Percentiles rank a stretch among this genome's conserved stretches.
Conservation (phyloP, 2,113 vertebrate genomes). For the Vulpes lagopus region DNA sequence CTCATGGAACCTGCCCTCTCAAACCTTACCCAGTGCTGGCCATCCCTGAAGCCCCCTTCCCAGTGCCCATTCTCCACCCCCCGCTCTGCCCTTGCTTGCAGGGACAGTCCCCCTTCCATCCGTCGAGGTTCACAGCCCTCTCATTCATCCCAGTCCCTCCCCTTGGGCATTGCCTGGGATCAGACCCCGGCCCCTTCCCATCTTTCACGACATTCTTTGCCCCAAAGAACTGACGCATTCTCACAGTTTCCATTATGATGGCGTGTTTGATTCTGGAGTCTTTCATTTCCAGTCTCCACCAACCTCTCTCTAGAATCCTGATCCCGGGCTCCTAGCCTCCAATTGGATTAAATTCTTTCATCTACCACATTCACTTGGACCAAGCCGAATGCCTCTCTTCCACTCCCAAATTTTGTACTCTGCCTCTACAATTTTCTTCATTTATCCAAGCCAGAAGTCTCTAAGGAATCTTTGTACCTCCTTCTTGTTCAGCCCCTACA, state of each 20-base stretch:
- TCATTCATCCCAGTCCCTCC: neutral
- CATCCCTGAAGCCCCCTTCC: neutral
- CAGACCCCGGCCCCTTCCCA: neutral
- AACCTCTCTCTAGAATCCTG: neutral
- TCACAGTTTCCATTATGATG: neutral
- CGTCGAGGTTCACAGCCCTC: neutral
- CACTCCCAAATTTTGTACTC: neutral
- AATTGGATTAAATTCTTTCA: neutral
- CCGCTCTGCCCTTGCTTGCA: neutral
- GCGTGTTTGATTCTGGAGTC: neutral
- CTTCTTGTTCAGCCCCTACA: neutral
- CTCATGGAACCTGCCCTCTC: neutral
- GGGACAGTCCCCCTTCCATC: neutral
- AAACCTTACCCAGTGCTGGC: neutral
- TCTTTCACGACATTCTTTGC: neutral
- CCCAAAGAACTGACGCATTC: neutral
- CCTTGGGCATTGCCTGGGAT: accelerated
- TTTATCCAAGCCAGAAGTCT: neutral
- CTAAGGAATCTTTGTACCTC: neutral
- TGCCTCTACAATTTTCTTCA: neutral
- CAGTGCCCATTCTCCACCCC: too few relatives aligned
- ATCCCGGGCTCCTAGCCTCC: neutral
- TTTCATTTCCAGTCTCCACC: neutral
- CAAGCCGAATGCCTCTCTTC: neutral
- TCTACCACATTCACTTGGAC: neutral